Base-by-base conservation (phyloP, 2,113 vertebrate genomes). In the Antigone vipio region DNA sequence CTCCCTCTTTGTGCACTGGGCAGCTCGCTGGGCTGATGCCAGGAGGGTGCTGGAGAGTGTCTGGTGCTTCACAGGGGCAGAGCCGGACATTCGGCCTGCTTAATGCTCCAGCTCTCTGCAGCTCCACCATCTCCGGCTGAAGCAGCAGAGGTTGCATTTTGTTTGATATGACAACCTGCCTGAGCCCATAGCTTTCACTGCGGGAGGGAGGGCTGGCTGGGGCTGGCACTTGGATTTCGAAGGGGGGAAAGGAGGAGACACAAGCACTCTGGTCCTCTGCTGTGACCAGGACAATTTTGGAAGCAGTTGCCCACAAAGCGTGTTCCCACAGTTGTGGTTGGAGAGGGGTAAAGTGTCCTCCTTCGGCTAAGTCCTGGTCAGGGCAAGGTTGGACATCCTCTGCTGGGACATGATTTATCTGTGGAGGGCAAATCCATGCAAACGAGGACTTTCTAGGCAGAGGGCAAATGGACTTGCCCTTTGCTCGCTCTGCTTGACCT, bases 1-100 rank as follows among this genome's bases (percentile, higher is more conserved):
- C 29, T 77, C 45, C 27, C 30, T 44, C 11, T n/a, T 8, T 0
- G 32, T 2, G 30, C 1, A 0, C 11, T 0, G 0, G 40, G 9
- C 2, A 2, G 58, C 59, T 81, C 1, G 1, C 21, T 0, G 1
- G 59, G 58, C 52, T 29, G 9, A 3, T 79, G 85, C 83, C 89
- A 82, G 62, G 32, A 69, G 55, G 42, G 15, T 74, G 86, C 84
- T 89, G 89, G 45, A 84, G 42, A 6, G 35, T 23, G 50, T 62
- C 84, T 66, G 55, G 5, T 50, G 64, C 60, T 87, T 15, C 38
- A 4, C 47, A 7, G 71, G 23, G 74, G 2, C 74, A 85, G 32
- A 47, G 19, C 3, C 40, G 44, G 35, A 11, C 73, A 3, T 29
- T 14, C 29, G 77, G 63, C 32, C 47, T 19, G 7, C 62, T 38